phyloP scores from a whole-genome alignment of 2,888 invertebrate species.

The Mimumesa dahlbomi region DNA sequence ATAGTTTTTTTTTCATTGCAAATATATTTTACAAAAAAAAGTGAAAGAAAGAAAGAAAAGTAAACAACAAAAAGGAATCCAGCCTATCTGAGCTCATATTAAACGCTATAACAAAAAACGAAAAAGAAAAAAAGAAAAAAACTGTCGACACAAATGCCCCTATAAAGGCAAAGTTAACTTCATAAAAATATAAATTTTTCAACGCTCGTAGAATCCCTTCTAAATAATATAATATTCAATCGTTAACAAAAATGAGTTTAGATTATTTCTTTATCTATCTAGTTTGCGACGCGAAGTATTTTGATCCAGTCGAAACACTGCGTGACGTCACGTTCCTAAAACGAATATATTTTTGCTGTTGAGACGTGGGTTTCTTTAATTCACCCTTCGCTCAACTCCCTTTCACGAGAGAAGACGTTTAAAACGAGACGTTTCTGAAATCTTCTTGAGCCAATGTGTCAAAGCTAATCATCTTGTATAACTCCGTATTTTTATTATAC shows the following conservation, averaged over 20 bases:
- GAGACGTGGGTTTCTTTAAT: slow-evolving; percentile 22
- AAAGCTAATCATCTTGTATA: no score
- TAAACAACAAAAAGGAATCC: slow-evolving; percentile 41
- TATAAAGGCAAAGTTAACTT: slow-evolving; percentile 42
- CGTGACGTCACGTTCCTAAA: slow-evolving; percentile 61
- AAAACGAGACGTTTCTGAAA: no score
- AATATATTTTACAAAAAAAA: slow-evolving; percentile 50
- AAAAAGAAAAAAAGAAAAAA: slow-evolving; percentile 36
- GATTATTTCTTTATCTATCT: slow-evolving; percentile 48
- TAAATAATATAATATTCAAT: slow-evolving; percentile 22
- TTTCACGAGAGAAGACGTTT: slow-evolving; percentile 63
- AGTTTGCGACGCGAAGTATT: slow-evolving; percentile 61
- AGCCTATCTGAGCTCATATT: slow-evolving; percentile 28
- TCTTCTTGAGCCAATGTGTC: no score
- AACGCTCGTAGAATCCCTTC: slow-evolving; percentile 30
- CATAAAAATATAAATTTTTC: slow-evolving; percentile 43
- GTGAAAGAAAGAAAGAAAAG: slow-evolving; percentile 9
- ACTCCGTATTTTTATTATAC: no score
- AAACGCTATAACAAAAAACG: slow-evolving; percentile 20
- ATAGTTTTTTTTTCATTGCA: slow-evolving; percentile 39
- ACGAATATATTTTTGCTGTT: slow-evolving; percentile 51
- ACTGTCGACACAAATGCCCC: slow-evolving; percentile 30
- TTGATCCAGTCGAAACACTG: slow-evolving; percentile 70
- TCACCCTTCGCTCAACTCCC: slow-evolving; percentile 45
- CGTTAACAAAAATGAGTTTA: slow-evolving; percentile 44